Conservation (phyloP, 2,113 vertebrate genomes). For the Nycticebus coucang region DNA sequence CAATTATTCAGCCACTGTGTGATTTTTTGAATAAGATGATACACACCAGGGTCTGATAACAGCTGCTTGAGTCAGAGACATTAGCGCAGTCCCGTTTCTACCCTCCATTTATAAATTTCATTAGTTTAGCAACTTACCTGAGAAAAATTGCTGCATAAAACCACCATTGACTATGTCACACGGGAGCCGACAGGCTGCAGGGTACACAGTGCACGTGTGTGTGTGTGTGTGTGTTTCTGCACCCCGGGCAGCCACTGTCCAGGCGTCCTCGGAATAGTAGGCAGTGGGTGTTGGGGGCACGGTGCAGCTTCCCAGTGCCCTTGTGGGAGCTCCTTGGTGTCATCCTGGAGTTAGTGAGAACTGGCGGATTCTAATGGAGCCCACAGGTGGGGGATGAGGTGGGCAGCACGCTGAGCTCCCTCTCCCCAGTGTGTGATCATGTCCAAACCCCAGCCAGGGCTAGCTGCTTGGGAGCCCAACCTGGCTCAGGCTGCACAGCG, state of each 20-base stretch:
- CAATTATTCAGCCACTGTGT: not conserved
- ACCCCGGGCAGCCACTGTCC: not conserved
- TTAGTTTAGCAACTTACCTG: not conserved
- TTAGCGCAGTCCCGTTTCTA: rapidly evolving
- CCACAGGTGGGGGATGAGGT: rapidly evolving
- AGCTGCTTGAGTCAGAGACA: not conserved
- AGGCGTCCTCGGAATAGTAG: not conserved
- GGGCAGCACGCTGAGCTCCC: not conserved
- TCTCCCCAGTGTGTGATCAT: no score
- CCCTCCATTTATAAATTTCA: not conserved
- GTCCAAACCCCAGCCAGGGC: not conserved
- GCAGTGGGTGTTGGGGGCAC: rapidly evolving
- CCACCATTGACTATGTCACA: rapidly evolving
- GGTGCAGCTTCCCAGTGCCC: rapidly evolving
- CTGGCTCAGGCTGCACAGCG: not conserved
- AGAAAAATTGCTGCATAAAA: not conserved
- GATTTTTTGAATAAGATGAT: not conserved
- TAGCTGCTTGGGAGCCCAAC: no score
- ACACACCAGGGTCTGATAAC: not conserved
- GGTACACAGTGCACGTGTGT: not conserved
- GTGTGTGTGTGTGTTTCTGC: no score
- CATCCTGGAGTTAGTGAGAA: not conserved
- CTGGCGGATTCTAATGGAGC: not conserved
- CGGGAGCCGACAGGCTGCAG: not conserved
- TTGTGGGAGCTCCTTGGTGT: not conserved